Evolutionary conservation across 1,140 invertebrate genomes (phyloP), one percentile per base, ranked within the genome.

Genomic region (Latrodectus geometricus): DNA sequence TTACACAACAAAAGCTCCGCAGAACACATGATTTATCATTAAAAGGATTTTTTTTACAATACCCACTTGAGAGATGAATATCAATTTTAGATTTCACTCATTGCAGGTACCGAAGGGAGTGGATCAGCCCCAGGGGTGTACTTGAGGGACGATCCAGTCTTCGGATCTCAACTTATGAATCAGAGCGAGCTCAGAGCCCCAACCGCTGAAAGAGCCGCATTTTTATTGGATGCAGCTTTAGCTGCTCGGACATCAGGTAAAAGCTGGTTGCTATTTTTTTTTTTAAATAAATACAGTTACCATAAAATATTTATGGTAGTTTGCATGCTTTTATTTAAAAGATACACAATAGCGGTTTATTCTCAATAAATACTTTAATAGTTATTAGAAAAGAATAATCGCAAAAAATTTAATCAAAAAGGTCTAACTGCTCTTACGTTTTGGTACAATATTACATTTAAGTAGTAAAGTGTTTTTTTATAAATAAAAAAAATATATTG

Each of bases 181-280:
- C 96, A 96, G 89, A 97, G 96, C 88, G 97, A 98, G 91, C 93
- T 99, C 8, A 93, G 97, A 84, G 97, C 97, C 12, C 96, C 97
- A 69, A 97, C 95, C 68, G 95, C 96, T 17, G 97, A 98, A 90
- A 95, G 96, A 90, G 97, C 97, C 5, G 97, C 96, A 0, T 96
- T 96, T 90, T 98, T 97, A 90, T 92, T 99, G 88, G 97, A 98
- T 91, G 95, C 95, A 8, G 97, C 97, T 7, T 91, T 98, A 9
- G 95, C 96, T 21, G 94, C 95, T 56, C 93, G 96, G 88, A 90
- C 90, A 8, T 87, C 87, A 90, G 94, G 94, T 89, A 90, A 80
- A 17, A 12, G 9, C 3, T 9, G 9, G 11, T 2, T 15, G n/a
- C n/a, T n/a, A n/a, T n/a, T 75, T 9, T 7, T 21, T 14, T 48